phyloP scores from a whole-genome alignment of 2,888 invertebrate species.

The Altica lythri region DNA sequence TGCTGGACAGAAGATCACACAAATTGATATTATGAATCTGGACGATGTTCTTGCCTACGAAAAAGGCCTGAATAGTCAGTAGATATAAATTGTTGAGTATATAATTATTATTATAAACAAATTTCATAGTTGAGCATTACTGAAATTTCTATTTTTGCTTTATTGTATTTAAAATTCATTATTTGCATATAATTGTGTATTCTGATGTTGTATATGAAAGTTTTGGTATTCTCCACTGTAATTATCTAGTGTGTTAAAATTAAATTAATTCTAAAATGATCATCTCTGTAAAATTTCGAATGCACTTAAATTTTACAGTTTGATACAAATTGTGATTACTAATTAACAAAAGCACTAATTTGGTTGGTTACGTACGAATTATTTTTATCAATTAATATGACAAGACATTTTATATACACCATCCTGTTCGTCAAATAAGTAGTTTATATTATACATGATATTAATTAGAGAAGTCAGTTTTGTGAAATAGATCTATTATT shows the following conservation, averaged over 20 bases:
- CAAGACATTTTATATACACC: not conserved
- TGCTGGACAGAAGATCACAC: constrained; percentile 74
- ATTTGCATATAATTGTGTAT: constrained; percentile 3
- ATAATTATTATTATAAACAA: constrained; percentile 19
- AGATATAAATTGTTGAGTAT: constrained; percentile 23
- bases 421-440: no score
- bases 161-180: constrained; percentile 6
- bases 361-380: constrained; percentile 8
- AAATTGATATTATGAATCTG: constrained; percentile 75
- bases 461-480: constrained; percentile 12
- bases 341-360: not conserved
- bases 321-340: no score
- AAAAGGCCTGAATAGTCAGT: constrained; percentile 42
- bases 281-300: no score
- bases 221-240: no score
- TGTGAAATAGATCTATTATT: constrained; percentile 13
- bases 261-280: no score
- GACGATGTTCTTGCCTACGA: constrained; percentile 64
- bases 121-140: constrained; percentile 20
- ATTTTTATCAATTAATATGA: constrained; percentile 10
- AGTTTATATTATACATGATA: no score
- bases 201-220: constrained; percentile 9
- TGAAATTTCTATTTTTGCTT: constrained; percentile 16
- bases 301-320: not conserved
- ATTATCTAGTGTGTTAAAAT: no score